These are phyloP conservation scores for Mylabris sibirica DNA, from an alignment of 2,888 invertebrate genomes.

Conservation along the genomic window DNA sequence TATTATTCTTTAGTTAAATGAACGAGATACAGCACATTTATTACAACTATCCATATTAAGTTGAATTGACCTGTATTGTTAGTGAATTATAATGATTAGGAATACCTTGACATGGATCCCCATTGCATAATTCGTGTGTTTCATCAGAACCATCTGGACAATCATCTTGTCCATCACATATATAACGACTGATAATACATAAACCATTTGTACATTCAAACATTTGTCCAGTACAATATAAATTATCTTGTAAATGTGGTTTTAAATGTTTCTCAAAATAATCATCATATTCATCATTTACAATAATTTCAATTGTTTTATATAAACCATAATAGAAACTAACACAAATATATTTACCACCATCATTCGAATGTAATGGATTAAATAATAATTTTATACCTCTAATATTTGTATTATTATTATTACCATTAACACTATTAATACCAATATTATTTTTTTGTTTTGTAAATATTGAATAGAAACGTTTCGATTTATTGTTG, in stretches of 20 bases:
- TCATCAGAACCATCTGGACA: conserved; percentile 66
- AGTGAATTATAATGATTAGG: no score
- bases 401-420: conserved; percentile 46
- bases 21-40: no score
- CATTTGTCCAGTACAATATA: conserved; percentile 55
- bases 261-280: conserved; percentile 31
- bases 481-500: conserved; percentile 17
- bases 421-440: no score
- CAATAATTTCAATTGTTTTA: conserved; percentile 50
- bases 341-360: conserved; percentile 55
- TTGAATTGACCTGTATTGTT: no score
- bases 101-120: conserved; percentile 61
- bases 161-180: conserved; percentile 65
- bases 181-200: conserved; percentile 63
- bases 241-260: conserved; percentile 42
- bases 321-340: conserved; percentile 54
- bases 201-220: conserved; percentile 55
- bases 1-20: no score
- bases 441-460: no score
- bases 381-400: conserved; percentile 52
- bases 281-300: conserved; percentile 45
- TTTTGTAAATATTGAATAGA: conserved; percentile 26
- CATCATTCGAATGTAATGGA: conserved; percentile 51
- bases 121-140: conserved; percentile 55
- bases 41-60: no score